Evolutionary conservation across 2,888 invertebrate genomes (phyloP), one percentile per base, ranked within the genome.

Genomic region (Pseudococcus jackbeardsleyi): DNA sequence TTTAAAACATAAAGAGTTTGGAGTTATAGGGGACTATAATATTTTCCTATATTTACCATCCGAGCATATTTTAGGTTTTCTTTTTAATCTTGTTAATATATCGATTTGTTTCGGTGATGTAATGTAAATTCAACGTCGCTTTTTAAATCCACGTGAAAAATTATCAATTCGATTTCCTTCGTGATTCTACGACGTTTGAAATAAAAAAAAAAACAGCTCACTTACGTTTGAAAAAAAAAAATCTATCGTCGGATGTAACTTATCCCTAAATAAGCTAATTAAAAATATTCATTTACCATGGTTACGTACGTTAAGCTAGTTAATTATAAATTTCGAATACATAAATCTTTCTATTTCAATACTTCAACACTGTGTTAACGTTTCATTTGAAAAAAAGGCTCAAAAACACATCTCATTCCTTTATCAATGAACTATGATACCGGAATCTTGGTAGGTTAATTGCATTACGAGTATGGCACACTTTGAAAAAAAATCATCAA

Each of bases 291-390:
- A 26, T 72, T 72, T 72, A 33, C 15, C 5, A 33, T 2, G 7
- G 72, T 72, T 33, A 33, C 26, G 26, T 72, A 72, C 33, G 26
- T 72, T 72, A 72, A 39, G 33, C 15, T 12, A 39, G 33, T 33
- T 72, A 72, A 72, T 33, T 72, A 72, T 72, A 72, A 72, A 3
- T 72, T 39, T 19, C 33, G 39, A 26, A 33, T 17, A 72, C 72
- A 72, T 72, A 72, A 72, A 72, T 72, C 72, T 72, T 39, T 72
- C n/a, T 59, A 26, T 72, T 72, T 72, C 72, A 39, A 72, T 72
- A 72, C 33, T 26, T 12, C 6, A 33, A 72, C 33, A 17, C 12
- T 33, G 26, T 33, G 26, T 33, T 72, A 39, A 72, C 72, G 17
- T 33, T 33, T 33, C 33, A 33, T 72, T 72, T 33, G 33, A 33